phyloP scores from a whole-genome alignment of 2,888 invertebrate species.

The Ischnus inquisitorius region DNA sequence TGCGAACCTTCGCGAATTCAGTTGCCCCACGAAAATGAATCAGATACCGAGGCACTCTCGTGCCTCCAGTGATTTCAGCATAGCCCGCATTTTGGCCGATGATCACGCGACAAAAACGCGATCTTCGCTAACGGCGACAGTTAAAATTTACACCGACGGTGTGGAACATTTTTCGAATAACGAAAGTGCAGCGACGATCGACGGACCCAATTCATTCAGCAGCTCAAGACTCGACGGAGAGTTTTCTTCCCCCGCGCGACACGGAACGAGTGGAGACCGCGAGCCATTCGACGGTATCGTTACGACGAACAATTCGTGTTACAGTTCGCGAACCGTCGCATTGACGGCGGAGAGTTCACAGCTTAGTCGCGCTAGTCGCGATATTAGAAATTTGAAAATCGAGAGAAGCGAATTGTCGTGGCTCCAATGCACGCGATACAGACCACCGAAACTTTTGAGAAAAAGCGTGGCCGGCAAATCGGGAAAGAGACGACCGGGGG shows the following conservation, averaged over 20 bases:
- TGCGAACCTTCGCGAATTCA: constrained; percentile 70
- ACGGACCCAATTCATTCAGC: not conserved
- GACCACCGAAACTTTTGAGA: constrained; percentile 91
- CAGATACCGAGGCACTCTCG: constrained; percentile 70
- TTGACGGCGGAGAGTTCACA: not conserved
- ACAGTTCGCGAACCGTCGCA: not conserved
- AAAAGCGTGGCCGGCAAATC: constrained; percentile 82
- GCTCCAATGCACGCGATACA: constrained; percentile 91
- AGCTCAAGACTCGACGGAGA: not conserved
- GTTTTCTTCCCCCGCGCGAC: not conserved
- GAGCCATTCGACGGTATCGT: not conserved
- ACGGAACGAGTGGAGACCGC: not conserved
- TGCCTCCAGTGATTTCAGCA: constrained; percentile 80
- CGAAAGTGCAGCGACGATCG: not conserved
- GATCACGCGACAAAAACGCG: constrained; percentile 56
- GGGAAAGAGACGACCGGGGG: constrained; percentile 78
- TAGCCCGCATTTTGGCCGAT: constrained; percentile 78
- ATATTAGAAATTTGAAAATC: constrained; percentile 13
- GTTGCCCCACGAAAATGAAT: constrained; percentile 78
- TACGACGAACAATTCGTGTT: not conserved
- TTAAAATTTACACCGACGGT: not conserved
- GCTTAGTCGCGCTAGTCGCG: not conserved
- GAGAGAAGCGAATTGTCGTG: constrained; percentile 85
- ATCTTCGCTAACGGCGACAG: not conserved
- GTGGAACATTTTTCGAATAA: not conserved